Conservation (phyloP, 2,888 invertebrate genomes). For the Leuctra nigra region DNA sequence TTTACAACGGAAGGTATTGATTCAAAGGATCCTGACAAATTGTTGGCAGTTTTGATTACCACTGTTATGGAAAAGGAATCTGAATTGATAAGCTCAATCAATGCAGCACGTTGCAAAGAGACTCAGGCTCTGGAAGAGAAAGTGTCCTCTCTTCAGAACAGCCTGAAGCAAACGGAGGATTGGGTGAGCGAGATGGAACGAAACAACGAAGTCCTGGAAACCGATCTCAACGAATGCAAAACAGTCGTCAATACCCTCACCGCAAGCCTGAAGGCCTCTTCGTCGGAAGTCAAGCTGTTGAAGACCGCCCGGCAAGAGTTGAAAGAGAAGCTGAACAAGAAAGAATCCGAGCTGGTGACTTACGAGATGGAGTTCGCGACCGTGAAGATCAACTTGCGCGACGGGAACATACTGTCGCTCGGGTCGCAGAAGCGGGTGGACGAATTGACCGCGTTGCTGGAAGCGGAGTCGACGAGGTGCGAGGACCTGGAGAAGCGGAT, state of each 20-base stretch:
- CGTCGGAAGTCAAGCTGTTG: neutral
- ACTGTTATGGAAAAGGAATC: neutral
- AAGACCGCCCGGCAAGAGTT: neutral
- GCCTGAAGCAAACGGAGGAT: neutral
- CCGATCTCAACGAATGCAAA: neutral
- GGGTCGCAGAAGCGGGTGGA: neutral
- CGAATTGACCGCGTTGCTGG: neutral
- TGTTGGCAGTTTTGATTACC: neutral
- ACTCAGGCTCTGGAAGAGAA: neutral
- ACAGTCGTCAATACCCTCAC: neutral
- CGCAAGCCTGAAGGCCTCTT: neutral
- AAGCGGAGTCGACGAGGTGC: neutral
- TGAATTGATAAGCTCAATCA: neutral
- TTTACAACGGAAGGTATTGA: neutral
- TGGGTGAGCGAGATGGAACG: neutral
- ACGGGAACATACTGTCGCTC: neutral
- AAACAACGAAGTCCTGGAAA: neutral
- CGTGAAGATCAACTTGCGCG: neutral
- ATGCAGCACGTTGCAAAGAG: neutral
- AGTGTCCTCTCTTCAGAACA: neutral
- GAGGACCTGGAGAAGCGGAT: neutral
- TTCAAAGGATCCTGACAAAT: neutral
- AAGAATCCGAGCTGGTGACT: neutral
- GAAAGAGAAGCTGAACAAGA: neutral
- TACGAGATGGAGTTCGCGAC: neutral